phyloP scores from a whole-genome alignment of 2,113 vertebrate genomes.

The Onychostruthus taczanowskii region DNA sequence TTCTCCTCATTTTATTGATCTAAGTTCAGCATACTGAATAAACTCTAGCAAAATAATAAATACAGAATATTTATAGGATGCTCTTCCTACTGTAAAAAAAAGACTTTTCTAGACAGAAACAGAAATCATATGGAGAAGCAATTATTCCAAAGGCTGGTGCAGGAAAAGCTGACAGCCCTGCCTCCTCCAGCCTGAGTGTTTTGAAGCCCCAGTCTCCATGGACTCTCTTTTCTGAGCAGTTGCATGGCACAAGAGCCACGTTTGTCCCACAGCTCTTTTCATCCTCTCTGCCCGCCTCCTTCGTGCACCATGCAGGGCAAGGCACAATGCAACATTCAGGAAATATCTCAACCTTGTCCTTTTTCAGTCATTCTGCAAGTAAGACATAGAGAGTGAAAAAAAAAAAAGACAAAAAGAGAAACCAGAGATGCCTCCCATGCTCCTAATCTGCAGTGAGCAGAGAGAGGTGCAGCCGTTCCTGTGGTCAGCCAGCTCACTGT shows the following conservation, averaged over 20 bases:
- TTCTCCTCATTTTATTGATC: conserved; percentile 16
- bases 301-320: background rate
- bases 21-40: background rate
- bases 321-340: background rate
- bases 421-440: background rate
- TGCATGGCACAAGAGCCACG: background rate
- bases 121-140: background rate
- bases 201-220: fast-evolving
- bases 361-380: background rate
- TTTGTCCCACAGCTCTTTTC: background rate
- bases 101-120: background rate
- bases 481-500: conserved; percentile 23
- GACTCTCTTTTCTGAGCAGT: background rate
- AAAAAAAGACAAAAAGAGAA: background rate
- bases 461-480: background rate
- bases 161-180: background rate
- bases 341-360: background rate
- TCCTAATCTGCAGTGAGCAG: background rate
- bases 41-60: conserved; percentile 19
- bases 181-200: background rate
- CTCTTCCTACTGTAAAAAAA: background rate
- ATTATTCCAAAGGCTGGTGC: background rate
- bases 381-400: background rate
- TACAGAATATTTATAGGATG: background rate
- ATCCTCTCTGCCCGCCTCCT: background rate